These are phyloP conservation scores for Ricordea florida DNA, from an alignment of 92 coral and sea anemone species.

Conservation along the genomic window DNA sequence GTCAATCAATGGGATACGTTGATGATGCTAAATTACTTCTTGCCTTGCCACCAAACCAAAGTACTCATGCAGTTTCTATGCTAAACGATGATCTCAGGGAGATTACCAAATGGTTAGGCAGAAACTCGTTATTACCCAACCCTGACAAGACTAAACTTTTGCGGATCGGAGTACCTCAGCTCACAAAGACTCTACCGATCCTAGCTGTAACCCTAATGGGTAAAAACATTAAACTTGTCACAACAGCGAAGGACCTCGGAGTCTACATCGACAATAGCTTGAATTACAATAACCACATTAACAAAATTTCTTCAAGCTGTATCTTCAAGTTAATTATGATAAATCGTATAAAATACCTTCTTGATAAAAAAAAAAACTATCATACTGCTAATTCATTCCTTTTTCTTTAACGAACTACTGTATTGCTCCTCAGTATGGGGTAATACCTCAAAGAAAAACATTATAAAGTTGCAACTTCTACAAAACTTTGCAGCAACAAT, in stretches of 20 bases:
- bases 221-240: conserved; percentile 29
- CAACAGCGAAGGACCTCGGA: conserved; percentile 62
- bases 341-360: conserved; percentile 1
- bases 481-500: conserved; percentile 57
- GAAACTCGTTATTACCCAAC: conserved; percentile 47
- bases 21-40: conserved; percentile 27
- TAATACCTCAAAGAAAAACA: conserved; percentile 42
- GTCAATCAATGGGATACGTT: conserved; percentile 25
- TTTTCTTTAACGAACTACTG: not conserved
- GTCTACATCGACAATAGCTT: conserved; percentile 22
- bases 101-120: conserved; percentile 34
- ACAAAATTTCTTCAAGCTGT: not conserved
- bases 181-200: conserved; percentile 14
- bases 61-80: conserved; percentile 14
- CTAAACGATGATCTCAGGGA: conserved; percentile 19
- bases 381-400: not conserved
- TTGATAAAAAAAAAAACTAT: conserved; percentile 12
- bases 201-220: conserved; percentile 37
- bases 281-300: conserved; percentile 43
- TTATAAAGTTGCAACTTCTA: conserved; percentile 39
- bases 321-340: not conserved
- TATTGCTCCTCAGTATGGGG: conserved; percentile 21
- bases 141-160: conserved; percentile 60
- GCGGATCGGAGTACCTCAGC: conserved; percentile 48
- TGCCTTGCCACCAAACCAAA: conserved; percentile 12